phyloP scores from a whole-genome alignment of 1,140 invertebrate genomes.

The Pseudobourletiella spinata region DNA sequence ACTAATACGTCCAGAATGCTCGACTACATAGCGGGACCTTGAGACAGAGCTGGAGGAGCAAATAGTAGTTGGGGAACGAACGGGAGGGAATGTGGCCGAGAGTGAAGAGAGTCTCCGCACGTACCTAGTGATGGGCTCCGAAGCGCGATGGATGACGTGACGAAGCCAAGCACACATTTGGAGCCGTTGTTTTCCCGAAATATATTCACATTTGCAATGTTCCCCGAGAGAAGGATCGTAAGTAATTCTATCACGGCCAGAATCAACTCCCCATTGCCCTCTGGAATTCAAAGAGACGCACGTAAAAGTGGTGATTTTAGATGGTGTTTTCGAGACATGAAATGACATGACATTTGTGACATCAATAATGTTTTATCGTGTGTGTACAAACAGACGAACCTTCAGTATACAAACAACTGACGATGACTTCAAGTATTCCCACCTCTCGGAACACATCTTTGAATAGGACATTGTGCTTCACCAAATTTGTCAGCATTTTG shows the following conservation, averaged over 20 bases:
- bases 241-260: conserved; percentile 77
- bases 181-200: conserved; percentile 51
- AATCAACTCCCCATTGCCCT: conserved; percentile 51
- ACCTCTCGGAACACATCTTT: conserved; percentile 98
- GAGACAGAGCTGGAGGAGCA: no score
- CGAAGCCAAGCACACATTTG: conserved; percentile 25
- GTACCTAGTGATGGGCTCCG: conserved; percentile 20
- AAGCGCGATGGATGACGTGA: conserved; percentile 12
- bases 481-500: conserved; percentile 37
- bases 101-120: not conserved
- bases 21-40: no score
- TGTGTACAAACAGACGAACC: conserved; percentile 17
- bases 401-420: conserved; percentile 67
- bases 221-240: conserved; percentile 65
- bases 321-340: no score
- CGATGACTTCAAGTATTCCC: conserved; percentile 92
- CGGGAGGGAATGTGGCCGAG: no score
- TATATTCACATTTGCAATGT: conserved; percentile 79
- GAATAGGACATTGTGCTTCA: conserved; percentile 78
- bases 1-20: no score
- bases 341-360: no score
- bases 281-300: conserved; percentile 13
- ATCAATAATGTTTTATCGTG: no score
- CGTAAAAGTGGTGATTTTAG: no score
- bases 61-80: no score